Evolutionary conservation across 2,113 vertebrate genomes (phyloP), one percentile per base, ranked within the genome.

Genomic region (Melozone crissalis): DNA sequence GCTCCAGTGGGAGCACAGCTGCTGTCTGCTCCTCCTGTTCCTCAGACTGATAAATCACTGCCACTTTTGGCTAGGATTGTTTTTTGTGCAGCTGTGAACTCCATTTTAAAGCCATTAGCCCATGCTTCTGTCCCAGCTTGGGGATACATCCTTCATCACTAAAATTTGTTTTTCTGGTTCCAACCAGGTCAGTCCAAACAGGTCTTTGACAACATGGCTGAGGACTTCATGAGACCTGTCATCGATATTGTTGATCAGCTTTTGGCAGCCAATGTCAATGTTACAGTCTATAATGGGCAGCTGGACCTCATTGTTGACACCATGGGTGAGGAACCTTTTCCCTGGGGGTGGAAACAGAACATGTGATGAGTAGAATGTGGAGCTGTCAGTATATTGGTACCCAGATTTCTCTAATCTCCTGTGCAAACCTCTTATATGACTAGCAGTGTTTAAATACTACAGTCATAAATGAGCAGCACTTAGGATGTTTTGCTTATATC

Each of bases 281-380:
- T 99, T 75, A 99, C 98, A 0, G 95, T 99, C 78, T 99, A 99
- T 83, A 99, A 99, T 0, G 99, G 99, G 26, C 99, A 99, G 96
- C 98, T 99, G 69, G 99, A 99, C 95, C 99, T 99, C 87, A 99
- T 99, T 5, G 99, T 99, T 97, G 99, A 99, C 97, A 99, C 99
- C 31, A 98, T 99, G 87, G 99, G 99, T 99, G 98, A 96, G 95
- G 37, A 41, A 59, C 9, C 76, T 85, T 31, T 41, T 77, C 43
- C 4, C 14, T 69, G 23, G 11, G 14, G 8, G 7, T 76, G 62
- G 44, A 44, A 84, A 26, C 68, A 78, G 59, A 79, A 49, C 20
- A 35, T 0, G 1, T 35, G 15, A 73, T 9, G 4, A 87, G 21
- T 30, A 73, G 46, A 66, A 83, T 3, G 2, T 66, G 68, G 72